Evolutionary conservation across 2,888 invertebrate genomes (phyloP).

Genomic region (Neria commutata): DNA sequence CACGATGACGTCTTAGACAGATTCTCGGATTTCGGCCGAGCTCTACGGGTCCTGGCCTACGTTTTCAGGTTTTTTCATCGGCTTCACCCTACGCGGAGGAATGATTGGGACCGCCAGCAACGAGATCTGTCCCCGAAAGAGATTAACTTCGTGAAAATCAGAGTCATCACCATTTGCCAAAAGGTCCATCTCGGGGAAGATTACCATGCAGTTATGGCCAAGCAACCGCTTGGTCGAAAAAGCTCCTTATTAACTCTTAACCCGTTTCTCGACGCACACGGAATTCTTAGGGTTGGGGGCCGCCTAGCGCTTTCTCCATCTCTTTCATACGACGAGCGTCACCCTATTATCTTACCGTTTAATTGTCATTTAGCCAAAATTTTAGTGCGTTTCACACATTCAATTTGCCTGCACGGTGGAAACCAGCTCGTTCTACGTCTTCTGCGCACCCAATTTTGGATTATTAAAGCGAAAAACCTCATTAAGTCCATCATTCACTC

Average conservation of each 20-base stretch:
- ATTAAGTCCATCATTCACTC: neutral
- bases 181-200: neutral
- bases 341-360: neutral
- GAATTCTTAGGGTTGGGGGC: neutral
- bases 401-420: neutral
- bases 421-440: constrained; percentile 9
- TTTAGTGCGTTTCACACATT: constrained; percentile 4
- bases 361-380: neutral
- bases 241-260: neutral
- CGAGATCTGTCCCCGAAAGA: neutral
- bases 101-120: too few relatives aligned
- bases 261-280: neutral
- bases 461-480: neutral
- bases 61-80: too few relatives aligned
- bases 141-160: neutral
- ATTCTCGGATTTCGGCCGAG: neutral
- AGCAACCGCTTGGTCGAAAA: neutral
- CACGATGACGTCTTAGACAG: neutral
- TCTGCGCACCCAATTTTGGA: neutral
- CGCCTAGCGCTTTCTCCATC: neutral
- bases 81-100: too few relatives aligned
- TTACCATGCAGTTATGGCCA: neutral
- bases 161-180: neutral
- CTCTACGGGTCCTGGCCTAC: neutral
- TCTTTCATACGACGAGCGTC: neutral